Conservation (phyloP, 2,113 vertebrate species). For the Morone chrysops region DNA sequence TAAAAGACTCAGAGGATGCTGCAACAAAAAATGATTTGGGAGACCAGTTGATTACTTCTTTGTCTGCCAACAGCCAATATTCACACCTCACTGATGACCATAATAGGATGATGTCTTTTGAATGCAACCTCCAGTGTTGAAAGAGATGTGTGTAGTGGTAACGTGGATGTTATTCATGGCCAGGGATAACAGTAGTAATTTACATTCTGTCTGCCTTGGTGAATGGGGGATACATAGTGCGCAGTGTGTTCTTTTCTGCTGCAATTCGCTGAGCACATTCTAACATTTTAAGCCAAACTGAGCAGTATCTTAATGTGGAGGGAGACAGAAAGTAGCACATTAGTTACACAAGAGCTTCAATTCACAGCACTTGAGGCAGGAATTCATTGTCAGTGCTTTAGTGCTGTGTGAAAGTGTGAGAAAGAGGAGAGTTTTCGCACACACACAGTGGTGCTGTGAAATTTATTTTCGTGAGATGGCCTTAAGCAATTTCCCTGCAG, state of each 20-base stretch:
- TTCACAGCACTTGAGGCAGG: slow-evolving; percentile 42
- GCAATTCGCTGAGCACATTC: slow-evolving; percentile 8
- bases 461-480: slow-evolving; percentile 39
- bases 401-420: slow-evolving; percentile 40
- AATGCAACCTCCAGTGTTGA: slow-evolving; percentile 34
- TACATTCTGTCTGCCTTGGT: slow-evolving; percentile 42
- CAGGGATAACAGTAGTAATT: slow-evolving; percentile 52
- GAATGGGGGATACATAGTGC: background rate
- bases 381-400: slow-evolving; percentile 33
- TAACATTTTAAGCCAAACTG: slow-evolving; percentile 29
- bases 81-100: slow-evolving; percentile 68
- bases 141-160: slow-evolving; percentile 15
- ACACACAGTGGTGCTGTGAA: slow-evolving; percentile 46
- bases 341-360: slow-evolving; percentile 39
- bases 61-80: slow-evolving; percentile 44
- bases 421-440: slow-evolving; percentile 32
- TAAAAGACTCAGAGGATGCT: background rate
- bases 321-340: slow-evolving; percentile 42
- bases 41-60: slow-evolving; percentile 38
- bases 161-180: slow-evolving; percentile 58
- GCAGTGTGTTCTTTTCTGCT: slow-evolving; percentile 20
- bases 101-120: slow-evolving; percentile 42
- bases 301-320: slow-evolving; percentile 33
- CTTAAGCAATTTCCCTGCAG: slow-evolving; percentile 16
- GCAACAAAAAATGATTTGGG: slow-evolving; percentile 18